Evolutionary conservation across 1,140 invertebrate genomes (phyloP).

Genomic region (Heterodera schachtii): DNA sequence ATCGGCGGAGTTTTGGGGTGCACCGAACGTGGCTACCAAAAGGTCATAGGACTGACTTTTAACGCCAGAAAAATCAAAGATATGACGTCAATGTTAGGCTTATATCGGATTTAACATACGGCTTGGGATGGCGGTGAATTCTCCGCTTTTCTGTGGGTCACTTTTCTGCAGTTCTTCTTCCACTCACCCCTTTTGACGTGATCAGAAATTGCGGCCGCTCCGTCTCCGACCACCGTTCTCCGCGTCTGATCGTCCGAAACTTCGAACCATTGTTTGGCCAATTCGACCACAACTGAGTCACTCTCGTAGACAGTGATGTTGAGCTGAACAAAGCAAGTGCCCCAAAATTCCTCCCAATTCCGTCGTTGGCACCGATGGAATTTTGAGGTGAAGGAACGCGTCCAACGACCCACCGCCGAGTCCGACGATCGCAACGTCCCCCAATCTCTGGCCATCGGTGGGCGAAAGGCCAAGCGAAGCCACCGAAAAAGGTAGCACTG

Average conservation of each 20-base stretch:
- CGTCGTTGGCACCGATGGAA: constrained; percentile 10
- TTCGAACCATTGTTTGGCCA: constrained; percentile 47
- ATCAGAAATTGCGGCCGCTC: constrained; percentile 33
- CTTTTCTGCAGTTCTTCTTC: too few species aligned
- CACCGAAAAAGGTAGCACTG: constrained; percentile 35
- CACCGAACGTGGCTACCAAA: too few species aligned
- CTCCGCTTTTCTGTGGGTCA: too few species aligned
- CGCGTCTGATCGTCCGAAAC: constrained; percentile 31
- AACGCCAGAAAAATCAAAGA: too few species aligned
- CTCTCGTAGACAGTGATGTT: constrained; percentile 41
- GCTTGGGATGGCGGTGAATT: too few species aligned
- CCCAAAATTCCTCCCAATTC: constrained; percentile 15
- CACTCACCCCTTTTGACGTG: neutral
- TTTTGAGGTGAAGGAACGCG: constrained; percentile 41
- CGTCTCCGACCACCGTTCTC: constrained; percentile 40
- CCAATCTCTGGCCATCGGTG: neutral
- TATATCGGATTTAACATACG: too few species aligned
- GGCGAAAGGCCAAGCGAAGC: constrained; percentile 28
- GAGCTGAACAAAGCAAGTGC: constrained; percentile 35
- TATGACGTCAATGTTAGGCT: too few species aligned
- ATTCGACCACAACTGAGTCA: constrained; percentile 26
- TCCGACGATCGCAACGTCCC: constrained; percentile 33
- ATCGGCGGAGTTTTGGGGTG: too few species aligned
- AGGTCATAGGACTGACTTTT: too few species aligned
- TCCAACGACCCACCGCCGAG: constrained; percentile 43